phyloP scores from a whole-genome alignment of 2,888 invertebrate genomes.

The Strigamia maritima region DNA sequence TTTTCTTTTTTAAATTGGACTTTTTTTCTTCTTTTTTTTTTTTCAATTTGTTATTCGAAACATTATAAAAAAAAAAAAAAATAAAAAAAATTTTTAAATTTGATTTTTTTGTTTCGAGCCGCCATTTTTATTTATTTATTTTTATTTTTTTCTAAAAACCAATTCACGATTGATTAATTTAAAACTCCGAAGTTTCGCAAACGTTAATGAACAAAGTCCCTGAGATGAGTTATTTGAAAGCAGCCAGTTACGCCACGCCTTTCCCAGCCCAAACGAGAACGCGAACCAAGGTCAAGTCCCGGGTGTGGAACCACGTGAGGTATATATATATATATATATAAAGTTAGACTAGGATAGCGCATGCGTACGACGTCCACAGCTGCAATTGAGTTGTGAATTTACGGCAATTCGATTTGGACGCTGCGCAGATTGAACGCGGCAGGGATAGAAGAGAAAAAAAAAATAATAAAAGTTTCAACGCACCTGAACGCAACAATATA shows the following conservation, averaged over 20 bases:
- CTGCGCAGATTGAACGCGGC: constrained; percentile 35
- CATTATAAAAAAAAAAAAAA: too few relatives aligned
- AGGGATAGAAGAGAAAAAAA: neutral
- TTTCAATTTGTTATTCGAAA: too few relatives aligned
- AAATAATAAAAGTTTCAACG: neutral
- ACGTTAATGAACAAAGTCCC: neutral
- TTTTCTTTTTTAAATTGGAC: too few relatives aligned
- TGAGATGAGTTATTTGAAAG: constrained; percentile 7
- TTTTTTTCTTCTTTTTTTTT: too few relatives aligned
- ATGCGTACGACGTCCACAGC: constrained; percentile 35
- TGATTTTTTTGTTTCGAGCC: too few relatives aligned
- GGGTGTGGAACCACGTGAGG: neutral
- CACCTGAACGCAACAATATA: constrained; percentile 15
- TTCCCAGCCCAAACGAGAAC: neutral
- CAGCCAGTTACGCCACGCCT: constrained; percentile 1
- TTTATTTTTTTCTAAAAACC: neutral
- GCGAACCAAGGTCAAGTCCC: neutral
- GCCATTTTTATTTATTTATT: too few relatives aligned
- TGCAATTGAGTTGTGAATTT: constrained; percentile 37
- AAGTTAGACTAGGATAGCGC: neutral
- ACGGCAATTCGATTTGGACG: constrained; percentile 37
- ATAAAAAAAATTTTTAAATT: too few relatives aligned
- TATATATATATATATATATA: neutral
- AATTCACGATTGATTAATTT: neutral
- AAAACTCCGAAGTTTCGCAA: neutral